Evolutionary conservation across 2,888 invertebrate species (phyloP), one percentile per base, ranked within the genome.

Genomic region (Actias luna): DNA sequence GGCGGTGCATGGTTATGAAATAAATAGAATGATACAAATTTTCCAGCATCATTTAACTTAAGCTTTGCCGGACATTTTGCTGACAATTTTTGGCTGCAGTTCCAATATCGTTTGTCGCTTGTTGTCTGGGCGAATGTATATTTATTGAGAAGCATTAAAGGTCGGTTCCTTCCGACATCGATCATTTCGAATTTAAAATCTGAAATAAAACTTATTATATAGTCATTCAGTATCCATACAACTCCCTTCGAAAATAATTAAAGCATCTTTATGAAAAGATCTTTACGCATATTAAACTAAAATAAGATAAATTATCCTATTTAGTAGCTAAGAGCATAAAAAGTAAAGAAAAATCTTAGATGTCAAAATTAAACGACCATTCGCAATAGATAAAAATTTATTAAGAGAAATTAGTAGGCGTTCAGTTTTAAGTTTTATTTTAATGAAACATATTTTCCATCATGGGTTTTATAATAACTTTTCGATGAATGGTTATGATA

Each of bases 81-180:
- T 0, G 79, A 71, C 0, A 65, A 63, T 59, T 84, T 87, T 65
- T 73, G 82, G 36, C 82, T 83, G 62, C 89, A 89, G 62, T 85
- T 79, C 83, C 87, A 84, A 58, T 89, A 88, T 4, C 86, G 70
- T 0, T 59, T 65, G 58, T 84, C 80, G 58, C 71, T 79, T 0
- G 83, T 85, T 0, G 85, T 82, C 65, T 77, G 78, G 5, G 79
- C 69, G 67, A 86, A 88, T 0, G 79, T 84, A 57, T 83, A 70
- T 2, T 76, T 67, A 2, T 73, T 58, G 7, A 79, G 59, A 63
- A 74, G 42, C 0, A 79, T 63, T 12, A 72, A 59, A 12, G 65
- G 68, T 35, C 65, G 73, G 52, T 70, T 76, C 0, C 66, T 55
- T 16, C 63, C 59, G 5, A 63, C 59, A 59, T 73, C 65, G 29